These are phyloP conservation scores for Drosophila quasianomalipes DNA, from an alignment of 2,888 invertebrate genomes.

Conservation along the genomic window DNA sequence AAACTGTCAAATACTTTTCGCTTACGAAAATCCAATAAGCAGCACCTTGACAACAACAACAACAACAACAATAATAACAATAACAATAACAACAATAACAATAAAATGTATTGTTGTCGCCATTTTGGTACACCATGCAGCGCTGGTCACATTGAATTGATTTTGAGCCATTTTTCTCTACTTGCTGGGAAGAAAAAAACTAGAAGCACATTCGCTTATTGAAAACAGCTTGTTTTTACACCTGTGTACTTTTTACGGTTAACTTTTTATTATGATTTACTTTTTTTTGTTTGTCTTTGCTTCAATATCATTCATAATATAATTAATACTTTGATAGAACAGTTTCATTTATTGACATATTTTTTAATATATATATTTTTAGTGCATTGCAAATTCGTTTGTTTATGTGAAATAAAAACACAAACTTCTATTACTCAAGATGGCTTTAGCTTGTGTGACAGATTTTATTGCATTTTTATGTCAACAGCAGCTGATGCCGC, in stretches of 20 bases:
- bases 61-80: constrained; percentile 11
- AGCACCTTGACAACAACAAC: constrained; percentile 50
- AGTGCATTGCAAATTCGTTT: constrained; percentile 50
- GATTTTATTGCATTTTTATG: constrained; percentile 79
- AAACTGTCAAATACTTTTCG: constrained; percentile 65
- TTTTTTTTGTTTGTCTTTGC: background rate
- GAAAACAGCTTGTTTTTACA: background rate
- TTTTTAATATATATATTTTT: background rate
- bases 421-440: constrained; percentile 29
- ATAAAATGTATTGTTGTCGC: constrained; percentile 61
- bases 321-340: no score
- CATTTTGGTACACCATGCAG: constrained; percentile 47
- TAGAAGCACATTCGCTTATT: constrained; percentile 22
- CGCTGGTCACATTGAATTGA: constrained; percentile 73
- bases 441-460: constrained; percentile 49
- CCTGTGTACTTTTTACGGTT: background rate
- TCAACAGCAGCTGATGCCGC: constrained; percentile 70
- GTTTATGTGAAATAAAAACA: background rate
- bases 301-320: background rate
- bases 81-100: constrained; percentile 31
- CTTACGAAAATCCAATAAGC: constrained; percentile 69
- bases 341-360: background rate
- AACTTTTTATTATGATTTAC: constrained; percentile 1
- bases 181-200: background rate
- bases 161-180: constrained; percentile 60